These are phyloP conservation scores for Apamea crenata DNA, from an alignment of 2,888 invertebrate genomes.

Conservation along the genomic window DNA sequence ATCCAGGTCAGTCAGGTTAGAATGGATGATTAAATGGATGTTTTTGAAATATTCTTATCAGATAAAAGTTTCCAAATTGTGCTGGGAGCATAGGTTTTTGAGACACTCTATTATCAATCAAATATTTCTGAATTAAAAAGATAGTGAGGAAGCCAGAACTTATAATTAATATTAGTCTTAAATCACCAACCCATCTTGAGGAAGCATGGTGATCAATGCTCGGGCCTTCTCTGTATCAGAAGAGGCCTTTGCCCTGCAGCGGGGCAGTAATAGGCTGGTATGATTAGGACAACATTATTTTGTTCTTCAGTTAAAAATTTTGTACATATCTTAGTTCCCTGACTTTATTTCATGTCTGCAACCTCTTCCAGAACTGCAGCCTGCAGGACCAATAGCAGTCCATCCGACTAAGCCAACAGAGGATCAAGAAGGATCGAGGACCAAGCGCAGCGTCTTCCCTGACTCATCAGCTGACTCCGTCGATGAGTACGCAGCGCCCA, in stretches of 20 bases:
- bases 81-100: neutral
- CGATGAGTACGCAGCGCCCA: conserved; percentile 77
- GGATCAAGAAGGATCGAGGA: conserved; percentile 67
- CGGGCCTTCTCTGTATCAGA: neutral
- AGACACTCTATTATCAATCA: neutral
- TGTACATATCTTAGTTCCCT: neutral
- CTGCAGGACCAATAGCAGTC: conserved; percentile 6
- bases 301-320: neutral
- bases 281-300: neutral
- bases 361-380: conserved; percentile 50
- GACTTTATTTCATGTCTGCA: neutral
- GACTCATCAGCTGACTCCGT: conserved; percentile 75
- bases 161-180: neutral
- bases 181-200: neutral
- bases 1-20: neutral
- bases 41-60: neutral
- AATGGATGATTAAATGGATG: conserved; percentile 1
- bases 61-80: neutral
- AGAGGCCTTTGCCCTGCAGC: neutral
- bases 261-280: neutral
- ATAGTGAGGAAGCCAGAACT: neutral
- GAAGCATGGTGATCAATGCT: neutral
- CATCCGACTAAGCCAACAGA: conserved; percentile 45
- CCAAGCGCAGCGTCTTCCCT: conserved; percentile 83
- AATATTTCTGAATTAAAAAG: neutral